phyloP scores from a whole-genome alignment of 1,140 invertebrate genomes.

The Rhopalosiphum maidis region DNA sequence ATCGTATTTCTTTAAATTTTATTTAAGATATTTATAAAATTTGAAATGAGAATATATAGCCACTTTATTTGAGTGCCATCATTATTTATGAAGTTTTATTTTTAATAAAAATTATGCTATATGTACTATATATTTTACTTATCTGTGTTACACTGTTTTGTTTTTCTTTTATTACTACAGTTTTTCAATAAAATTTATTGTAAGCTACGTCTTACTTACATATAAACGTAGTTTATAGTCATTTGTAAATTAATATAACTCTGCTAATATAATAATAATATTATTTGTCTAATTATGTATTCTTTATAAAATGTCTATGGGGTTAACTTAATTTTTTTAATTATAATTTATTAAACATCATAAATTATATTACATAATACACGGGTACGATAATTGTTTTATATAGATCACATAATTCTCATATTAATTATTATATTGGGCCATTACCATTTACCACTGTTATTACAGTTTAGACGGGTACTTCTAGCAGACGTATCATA shows the following conservation, averaged over 20 bases:
- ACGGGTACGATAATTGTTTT: not conserved
- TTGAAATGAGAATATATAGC: not conserved
- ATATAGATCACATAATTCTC: not conserved
- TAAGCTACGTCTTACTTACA: not conserved
- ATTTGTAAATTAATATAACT: not conserved
- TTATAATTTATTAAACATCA: not conserved
- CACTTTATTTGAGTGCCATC: not conserved
- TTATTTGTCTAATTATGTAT: not conserved
- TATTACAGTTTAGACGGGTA: not conserved
- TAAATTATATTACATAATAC: not conserved
- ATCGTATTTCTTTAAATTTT: not conserved
- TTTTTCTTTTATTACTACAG: not conserved
- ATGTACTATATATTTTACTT: not conserved
- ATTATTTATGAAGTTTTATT: not conserved
- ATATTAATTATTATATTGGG: not conserved
- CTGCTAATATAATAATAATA: not conserved
- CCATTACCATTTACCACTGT: not conserved
- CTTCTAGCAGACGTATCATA: not conserved
- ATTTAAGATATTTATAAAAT: not conserved
- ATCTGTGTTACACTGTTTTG: not conserved
- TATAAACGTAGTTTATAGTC: not conserved
- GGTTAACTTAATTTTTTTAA: not conserved
- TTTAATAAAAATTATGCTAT: not conserved
- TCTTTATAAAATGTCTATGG: not conserved
- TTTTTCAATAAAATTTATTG: not conserved